Base-by-base conservation (phyloP, 2,797 vertebrate genomes). In the Xiphophorus birchmanni region DNA sequence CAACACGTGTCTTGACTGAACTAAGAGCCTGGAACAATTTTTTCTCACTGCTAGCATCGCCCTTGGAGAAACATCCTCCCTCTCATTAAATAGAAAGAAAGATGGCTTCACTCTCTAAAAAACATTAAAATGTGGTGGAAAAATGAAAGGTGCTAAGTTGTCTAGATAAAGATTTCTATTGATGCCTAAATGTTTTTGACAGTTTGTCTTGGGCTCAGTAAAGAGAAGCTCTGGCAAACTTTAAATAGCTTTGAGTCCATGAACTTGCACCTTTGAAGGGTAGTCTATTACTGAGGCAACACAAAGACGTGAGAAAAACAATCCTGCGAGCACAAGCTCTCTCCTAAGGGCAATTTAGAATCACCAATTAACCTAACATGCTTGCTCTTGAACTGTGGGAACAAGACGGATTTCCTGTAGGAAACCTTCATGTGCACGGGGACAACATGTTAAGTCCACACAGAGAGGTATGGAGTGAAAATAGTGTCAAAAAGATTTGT, bases 281-380 rank as follows among this genome's bases (percentile, higher is more conserved):
- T 44, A 44, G 40, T 45, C 69, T 72, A n/a, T 44, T 72, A 45
- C 42, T 29, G 26, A 47, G 42, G 40, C 42, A 45, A 72, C n/a
- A 45, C 26, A 72, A 72, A 67, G 18, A 40, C 35, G 2, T 40
- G 35, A 67, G 65, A 40, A 69, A 45, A 72, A 45, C 69, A 72
- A 15, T n/a, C 42, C 42, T 45, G 42, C 12, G 7, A 72, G 42
- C 42, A 72, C 42, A 72, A 23, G n/a, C 13, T 72, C 13, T 72
- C 26, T 72, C 69, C 69, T 72, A 45, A 72, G 69, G 69, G 42
- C 42, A 72, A 72, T 72, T n/a, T 72, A 29, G 69, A 45, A 72
- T 45, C 69, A n/a, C 42, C 26, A 72, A 45, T 72, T 72, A 72
- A 72, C 69, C 63, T 50, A 32, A 76, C 48, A 23, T 72, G 26